phyloP scores from a whole-genome alignment of 2,797 vertebrate genomes.

The Coilia nasus region DNA sequence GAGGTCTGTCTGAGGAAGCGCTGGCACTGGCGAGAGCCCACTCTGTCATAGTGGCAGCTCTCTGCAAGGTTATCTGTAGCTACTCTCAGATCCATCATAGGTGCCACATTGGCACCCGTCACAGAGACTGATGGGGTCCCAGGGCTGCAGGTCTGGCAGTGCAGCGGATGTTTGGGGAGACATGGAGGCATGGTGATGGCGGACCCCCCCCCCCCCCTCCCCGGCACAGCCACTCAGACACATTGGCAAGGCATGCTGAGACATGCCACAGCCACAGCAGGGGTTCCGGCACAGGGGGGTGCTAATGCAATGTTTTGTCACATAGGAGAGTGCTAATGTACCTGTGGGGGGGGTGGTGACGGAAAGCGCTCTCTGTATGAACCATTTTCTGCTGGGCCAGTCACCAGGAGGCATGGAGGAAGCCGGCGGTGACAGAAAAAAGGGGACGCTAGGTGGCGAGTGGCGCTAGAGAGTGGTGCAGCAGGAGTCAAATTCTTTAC shows the following conservation, averaged over 20 bases:
- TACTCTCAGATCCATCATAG: slow-evolving; percentile 4
- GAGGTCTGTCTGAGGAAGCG: not conserved
- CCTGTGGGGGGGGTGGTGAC: slow-evolving; percentile 32
- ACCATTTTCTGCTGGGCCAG: slow-evolving; percentile 8
- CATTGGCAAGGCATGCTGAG: slow-evolving; percentile 3
- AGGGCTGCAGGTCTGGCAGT: not conserved
- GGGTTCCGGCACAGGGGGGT: slow-evolving; percentile 23
- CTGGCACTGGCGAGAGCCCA: not conserved
- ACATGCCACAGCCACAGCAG: slow-evolving; percentile 7
- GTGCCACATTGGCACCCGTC: not conserved
- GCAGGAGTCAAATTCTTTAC: not conserved
- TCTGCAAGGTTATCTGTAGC: slow-evolving; percentile 18
- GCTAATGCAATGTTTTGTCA: slow-evolving; percentile 33
- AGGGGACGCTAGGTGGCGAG: no score
- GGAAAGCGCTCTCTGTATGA: slow-evolving; percentile 26
- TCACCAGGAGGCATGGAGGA: not conserved
- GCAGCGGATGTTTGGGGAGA: not conserved
- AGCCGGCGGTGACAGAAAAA: not conserved
- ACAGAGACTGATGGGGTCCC: not conserved
- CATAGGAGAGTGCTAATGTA: slow-evolving; percentile 37
- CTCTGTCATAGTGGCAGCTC: not conserved
- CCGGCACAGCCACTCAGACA: not conserved
- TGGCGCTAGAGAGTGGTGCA: not conserved
- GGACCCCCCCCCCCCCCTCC: no score
- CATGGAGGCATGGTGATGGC: not conserved